Evolutionary conservation across 2,888 invertebrate species (phyloP).

Genomic region (Hypolimnas misippus): DNA sequence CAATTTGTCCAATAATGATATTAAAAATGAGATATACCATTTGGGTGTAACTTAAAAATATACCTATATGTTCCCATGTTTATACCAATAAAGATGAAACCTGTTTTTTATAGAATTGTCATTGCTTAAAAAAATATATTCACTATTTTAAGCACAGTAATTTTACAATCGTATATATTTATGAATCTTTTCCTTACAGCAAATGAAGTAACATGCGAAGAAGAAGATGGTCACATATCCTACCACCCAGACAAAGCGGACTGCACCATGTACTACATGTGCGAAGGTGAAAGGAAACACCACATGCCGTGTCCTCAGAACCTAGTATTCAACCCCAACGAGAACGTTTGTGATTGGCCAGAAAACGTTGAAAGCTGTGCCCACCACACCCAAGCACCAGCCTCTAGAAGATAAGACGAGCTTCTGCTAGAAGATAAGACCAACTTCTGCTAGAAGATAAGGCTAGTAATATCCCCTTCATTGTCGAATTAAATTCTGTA

Average conservation of each 20-base stretch:
- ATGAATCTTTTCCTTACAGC: constrained; percentile 87
- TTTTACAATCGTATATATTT: too few species aligned
- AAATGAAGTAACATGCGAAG: constrained; percentile 94
- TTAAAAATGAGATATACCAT: too few species aligned
- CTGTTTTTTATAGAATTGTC: too few species aligned
- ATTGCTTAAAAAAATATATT: too few species aligned
- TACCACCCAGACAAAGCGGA: constrained; percentile 95
- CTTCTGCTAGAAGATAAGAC: constrained; percentile 7
- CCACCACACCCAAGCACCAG: constrained; percentile 81
- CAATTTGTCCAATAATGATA: too few species aligned
- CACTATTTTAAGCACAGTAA: too few species aligned
- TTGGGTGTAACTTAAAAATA: too few species aligned
- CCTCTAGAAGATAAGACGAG: too few species aligned
- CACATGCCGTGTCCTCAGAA: constrained; percentile 98
- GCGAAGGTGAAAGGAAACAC: constrained; percentile 96
- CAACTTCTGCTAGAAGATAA: constrained; percentile 7
- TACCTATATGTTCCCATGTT: too few species aligned
- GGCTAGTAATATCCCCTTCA: constrained; percentile 10
- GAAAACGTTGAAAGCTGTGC: constrained; percentile 95
- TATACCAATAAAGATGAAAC: too few species aligned
- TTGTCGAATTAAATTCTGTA: constrained; percentile 5
- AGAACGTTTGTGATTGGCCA: constrained; percentile 98
- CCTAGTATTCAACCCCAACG: constrained; percentile 95
- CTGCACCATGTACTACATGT: constrained; percentile 98
- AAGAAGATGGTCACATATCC: constrained; percentile 97